Percentiles rank a stretch among this genome's conserved stretches.
Evolutionary conservation across 2,797 vertebrate species (phyloP).

Genomic region (Pelodytes ibericus): DNA sequence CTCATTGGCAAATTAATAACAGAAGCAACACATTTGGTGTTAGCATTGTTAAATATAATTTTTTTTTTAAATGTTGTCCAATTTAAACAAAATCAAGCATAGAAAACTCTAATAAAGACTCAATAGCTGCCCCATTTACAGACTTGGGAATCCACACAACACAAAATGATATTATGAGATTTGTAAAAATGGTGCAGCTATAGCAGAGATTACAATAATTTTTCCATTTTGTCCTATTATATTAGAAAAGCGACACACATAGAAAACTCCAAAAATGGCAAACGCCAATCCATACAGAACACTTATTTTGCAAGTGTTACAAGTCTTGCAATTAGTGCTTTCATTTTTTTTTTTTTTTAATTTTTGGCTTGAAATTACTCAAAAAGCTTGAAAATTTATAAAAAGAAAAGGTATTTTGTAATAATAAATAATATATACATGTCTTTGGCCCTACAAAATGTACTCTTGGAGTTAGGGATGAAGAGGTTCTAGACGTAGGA

Average conservation of each 20-base stretch:
- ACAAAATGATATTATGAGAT: no score
- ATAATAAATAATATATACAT: not conserved
- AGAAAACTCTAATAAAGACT: not conserved
- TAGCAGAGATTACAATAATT: no score
- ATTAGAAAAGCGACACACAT: no score
- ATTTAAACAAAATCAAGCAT: no score
- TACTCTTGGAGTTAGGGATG: no score
- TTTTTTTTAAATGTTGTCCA: no score
- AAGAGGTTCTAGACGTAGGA: no score
- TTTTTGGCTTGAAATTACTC: not conserved
- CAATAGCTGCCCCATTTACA: not conserved
- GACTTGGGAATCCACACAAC: not conserved
- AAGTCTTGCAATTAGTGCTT: not conserved
- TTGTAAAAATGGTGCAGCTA: no score
- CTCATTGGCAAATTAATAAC: not conserved
- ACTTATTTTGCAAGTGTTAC: not conserved
- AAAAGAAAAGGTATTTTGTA: constrained; percentile 6
- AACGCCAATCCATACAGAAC: not conserved
- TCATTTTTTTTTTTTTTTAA: no score
- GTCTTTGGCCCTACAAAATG: no score
- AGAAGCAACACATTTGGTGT: not conserved
- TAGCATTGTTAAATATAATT: not conserved
- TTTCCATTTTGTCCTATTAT: no score
- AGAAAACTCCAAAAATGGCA: not conserved
- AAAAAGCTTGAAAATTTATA: not conserved